A percentile compares a stretch with the other conserved stretches of the same genome.
Evolutionary conservation across 2,113 vertebrate genomes (phyloP).

Genomic region (Recurvirostra avosetta): DNA sequence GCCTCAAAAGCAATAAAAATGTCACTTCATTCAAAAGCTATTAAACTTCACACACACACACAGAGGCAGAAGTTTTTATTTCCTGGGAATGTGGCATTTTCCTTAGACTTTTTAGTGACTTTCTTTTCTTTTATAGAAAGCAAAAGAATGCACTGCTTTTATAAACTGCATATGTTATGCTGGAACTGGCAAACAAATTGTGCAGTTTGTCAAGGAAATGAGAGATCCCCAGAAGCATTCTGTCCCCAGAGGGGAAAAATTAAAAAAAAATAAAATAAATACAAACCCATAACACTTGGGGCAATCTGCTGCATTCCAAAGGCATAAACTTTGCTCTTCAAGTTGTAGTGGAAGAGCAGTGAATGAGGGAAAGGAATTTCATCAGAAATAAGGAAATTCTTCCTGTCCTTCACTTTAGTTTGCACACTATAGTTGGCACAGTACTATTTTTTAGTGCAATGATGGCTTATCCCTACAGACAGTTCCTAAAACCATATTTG

Average conservation of each 20-base stretch:
- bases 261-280: neutral
- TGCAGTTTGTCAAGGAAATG: conserved; percentile 30
- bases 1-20: conserved; percentile 47
- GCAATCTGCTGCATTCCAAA: conserved; percentile 26
- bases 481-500: neutral
- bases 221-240: neutral
- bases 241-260: neutral
- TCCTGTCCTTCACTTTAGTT: neutral
- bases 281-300: neutral
- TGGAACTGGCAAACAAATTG: neutral
- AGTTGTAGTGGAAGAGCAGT: neutral
- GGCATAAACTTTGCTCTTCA: conserved; percentile 25
- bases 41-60: neutral
- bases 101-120: neutral
- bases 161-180: neutral
- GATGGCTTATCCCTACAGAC: neutral
- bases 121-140: neutral
- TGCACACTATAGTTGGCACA: neutral
- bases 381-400: neutral
- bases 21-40: conserved; percentile 14
- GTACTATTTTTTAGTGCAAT: neutral
- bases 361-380: neutral
- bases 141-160: neutral
- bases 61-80: neutral
- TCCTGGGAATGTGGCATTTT: neutral